These are phyloP conservation scores for Petrophora chlorosata DNA, from an alignment of 2,888 invertebrate species.

Conservation along the genomic window DNA sequence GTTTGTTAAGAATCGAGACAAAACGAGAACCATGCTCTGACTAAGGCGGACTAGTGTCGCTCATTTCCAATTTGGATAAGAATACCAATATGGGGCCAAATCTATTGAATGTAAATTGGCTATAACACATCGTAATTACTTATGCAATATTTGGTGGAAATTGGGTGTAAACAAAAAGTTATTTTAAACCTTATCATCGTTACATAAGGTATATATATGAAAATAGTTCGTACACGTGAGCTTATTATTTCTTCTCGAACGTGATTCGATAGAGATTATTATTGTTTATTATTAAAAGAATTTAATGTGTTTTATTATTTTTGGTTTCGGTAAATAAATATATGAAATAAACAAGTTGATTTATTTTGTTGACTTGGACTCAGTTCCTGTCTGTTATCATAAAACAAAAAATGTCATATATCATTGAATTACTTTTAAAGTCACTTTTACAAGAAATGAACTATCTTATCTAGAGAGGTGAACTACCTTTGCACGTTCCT, in stretches of 20 bases:
- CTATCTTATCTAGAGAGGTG: slow-evolving; percentile 36
- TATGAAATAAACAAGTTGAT: too few relatives aligned
- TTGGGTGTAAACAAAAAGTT: background rate
- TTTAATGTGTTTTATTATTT: too few relatives aligned
- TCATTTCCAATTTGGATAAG: slow-evolving; percentile 5
- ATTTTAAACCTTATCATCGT: slow-evolving; percentile 6
- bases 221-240: too few relatives aligned
- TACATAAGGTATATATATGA: too few relatives aligned
- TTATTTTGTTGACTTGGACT: too few relatives aligned
- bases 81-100: background rate
- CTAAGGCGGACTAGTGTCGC: slow-evolving; percentile 3
- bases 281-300: too few relatives aligned
- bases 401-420: slow-evolving; percentile 4
- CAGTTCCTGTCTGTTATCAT: background rate
- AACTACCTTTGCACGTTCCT: slow-evolving; percentile 27
- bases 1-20: slow-evolving; percentile 10
- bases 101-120: slow-evolving; percentile 13
- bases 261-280: too few relatives aligned
- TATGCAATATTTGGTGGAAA: slow-evolving; percentile 6
- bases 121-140: slow-evolving; percentile 2
- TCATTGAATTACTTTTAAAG: slow-evolving; percentile 8
- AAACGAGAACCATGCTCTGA: slow-evolving; percentile 12
- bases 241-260: too few relatives aligned
- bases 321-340: too few relatives aligned
- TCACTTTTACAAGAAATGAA: background rate